Conservation (phyloP, 2,797 vertebrate genomes). For the Sebastes alutus region DNA sequence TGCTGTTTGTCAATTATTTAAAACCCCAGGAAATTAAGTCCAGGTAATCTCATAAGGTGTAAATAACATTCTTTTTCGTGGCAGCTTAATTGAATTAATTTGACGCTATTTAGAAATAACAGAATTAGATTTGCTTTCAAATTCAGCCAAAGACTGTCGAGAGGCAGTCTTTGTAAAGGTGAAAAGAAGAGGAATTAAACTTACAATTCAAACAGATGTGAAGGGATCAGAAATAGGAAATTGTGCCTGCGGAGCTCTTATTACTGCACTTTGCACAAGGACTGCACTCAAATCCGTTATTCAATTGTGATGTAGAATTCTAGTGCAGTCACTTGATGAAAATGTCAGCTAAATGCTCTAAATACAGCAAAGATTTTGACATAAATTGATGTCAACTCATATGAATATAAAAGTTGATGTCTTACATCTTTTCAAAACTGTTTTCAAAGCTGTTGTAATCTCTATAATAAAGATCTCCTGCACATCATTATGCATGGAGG, state of each 20-base stretch:
- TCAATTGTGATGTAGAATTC: background rate
- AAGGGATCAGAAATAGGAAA: conserved; percentile 27
- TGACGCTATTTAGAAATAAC: conserved; percentile 68
- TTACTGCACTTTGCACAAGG: background rate
- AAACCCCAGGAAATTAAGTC: conserved; percentile 79
- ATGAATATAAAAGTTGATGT: background rate
- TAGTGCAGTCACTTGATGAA: background rate
- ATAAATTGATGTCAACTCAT: background rate
- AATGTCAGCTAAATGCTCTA: background rate
- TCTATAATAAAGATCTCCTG: background rate
- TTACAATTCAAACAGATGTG: conserved; percentile 33
- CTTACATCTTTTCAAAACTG: background rate
- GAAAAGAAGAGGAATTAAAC: conserved; percentile 40
- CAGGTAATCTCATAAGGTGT: conserved; percentile 79
- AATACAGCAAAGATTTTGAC: background rate
- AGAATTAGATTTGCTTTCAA: conserved; percentile 60
- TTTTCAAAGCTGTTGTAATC: background rate
- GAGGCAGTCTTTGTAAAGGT: conserved; percentile 34
- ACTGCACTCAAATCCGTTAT: background rate
- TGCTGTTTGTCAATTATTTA: conserved; percentile 82
- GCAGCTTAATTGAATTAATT: conserved; percentile 76
- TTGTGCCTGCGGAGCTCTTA: background rate
- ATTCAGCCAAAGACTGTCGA: conserved; percentile 25
- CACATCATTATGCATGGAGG: background rate
- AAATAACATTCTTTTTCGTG: conserved; percentile 75